Conservation (phyloP, 2,113 vertebrate species). For the Miniopterus natalensis region DNA sequence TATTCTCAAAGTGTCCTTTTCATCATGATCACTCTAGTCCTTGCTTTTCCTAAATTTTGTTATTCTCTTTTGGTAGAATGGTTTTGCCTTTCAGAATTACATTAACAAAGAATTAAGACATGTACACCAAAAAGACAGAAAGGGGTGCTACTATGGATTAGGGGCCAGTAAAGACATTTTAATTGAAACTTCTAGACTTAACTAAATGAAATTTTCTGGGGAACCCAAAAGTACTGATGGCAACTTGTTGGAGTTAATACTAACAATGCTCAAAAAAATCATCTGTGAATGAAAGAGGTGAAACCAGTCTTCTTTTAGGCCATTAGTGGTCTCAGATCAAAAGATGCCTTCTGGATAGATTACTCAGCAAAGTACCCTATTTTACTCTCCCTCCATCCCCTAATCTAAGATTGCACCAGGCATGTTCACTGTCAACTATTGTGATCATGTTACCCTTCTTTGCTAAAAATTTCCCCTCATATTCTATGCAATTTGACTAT, state of each 20-base stretch:
- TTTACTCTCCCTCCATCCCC: background rate
- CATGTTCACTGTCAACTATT: background rate
- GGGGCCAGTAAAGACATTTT: slow-evolving; percentile 8
- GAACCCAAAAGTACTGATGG: background rate
- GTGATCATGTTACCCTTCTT: background rate
- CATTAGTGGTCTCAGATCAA: background rate
- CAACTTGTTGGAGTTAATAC: slow-evolving; percentile 14
- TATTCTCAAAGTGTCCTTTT: background rate
- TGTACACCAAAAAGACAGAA: background rate
- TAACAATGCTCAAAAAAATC: background rate
- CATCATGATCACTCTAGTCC: background rate
- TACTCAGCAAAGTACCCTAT: background rate
- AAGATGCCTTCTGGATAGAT: background rate
- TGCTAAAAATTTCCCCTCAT: background rate
- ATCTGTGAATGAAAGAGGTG: background rate
- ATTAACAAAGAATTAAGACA: slow-evolving; percentile 1
- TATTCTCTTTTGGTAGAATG: background rate
- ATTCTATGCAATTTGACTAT: background rate
- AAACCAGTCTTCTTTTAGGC: background rate
- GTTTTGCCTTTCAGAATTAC: slow-evolving; percentile 53
- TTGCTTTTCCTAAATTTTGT: background rate
- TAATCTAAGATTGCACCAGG: background rate
- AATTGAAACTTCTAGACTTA: background rate
- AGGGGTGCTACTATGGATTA: background rate
- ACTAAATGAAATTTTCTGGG: background rate